Base-by-base conservation (phyloP, 2,888 invertebrate species). In the Rugalucina vietnamica region DNA sequence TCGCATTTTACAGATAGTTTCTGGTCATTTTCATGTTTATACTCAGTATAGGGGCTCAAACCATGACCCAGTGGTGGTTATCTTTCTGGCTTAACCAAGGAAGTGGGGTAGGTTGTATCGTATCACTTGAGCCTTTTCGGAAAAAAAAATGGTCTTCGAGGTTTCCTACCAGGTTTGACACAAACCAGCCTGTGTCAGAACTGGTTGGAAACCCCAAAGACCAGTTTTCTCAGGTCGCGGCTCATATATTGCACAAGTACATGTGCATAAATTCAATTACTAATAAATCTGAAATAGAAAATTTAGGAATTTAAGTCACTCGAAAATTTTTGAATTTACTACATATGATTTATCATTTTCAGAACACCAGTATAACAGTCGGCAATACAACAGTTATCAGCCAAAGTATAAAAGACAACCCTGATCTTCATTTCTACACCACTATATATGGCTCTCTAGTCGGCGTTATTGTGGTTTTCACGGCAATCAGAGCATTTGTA, bases 31-130 rank as follows among this genome's bases (percentile, higher is more conserved):
- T 92, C 0, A 78, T 96, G 34, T 96, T 96, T 86, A 91, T 95
- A 8, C 32, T 96, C 49, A 96, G 96, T 85, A 95, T 96, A 39
- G 95, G 95, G 5, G 95, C 95, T 18, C 95, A 95, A 24, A 95
- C 96, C 0, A 96, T 96, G 90, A 96, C 96, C 72, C 96, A 96
- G 73, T 96, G 96, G 95, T 96, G 96, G 96, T 94, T 97, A 27
- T 91, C 81, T 3, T 93, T 95, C 77, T 97, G 96, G 96, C 92
- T 96, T 24, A 93, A 95, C 74, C 94, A 95, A 85, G 95, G 95
- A 24, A 92, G 93, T 88, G 94, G 95, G 90, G 94, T 94, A 89
- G 87, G 93, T 91, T n/a, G n/a, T n/a, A n/a, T n/a, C n/a, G n/a
- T n/a, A n/a, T n/a, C n/a, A n/a, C n/a, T n/a, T n/a, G n/a, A n/a